Percentiles rank a stretch among this genome's conserved stretches.
These are phyloP conservation scores for Pycnomerus fuliginosus DNA, from an alignment of 2,888 invertebrate species.

Conservation along the genomic window DNA sequence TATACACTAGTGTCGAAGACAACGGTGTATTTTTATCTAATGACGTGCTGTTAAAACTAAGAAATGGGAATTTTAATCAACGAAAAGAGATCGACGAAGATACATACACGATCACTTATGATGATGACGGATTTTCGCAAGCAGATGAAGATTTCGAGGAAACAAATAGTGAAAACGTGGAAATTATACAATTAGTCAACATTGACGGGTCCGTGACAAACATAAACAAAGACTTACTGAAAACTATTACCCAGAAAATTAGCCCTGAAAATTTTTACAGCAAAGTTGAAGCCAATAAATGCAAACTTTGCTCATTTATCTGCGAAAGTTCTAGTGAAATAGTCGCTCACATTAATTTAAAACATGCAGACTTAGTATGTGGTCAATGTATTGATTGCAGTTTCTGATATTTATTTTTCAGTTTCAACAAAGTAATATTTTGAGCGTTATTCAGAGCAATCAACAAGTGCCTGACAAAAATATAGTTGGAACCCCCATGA, in stretches of 20 bases:
- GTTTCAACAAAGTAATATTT: no score
- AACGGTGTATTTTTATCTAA: constrained; percentile 37
- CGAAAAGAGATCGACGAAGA: constrained; percentile 15
- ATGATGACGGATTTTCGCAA: constrained; percentile 2
- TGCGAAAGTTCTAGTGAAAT: constrained; percentile 44
- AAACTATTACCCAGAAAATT: constrained; percentile 7
- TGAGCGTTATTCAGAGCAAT: no score
- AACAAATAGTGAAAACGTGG: constrained; percentile 24
- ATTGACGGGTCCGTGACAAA: constrained; percentile 36
- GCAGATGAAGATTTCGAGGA: constrained; percentile 3
- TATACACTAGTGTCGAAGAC: constrained; percentile 8
- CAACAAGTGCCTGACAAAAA: no score
- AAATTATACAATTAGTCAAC: constrained; percentile 38
- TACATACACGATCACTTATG: constrained; percentile 12
- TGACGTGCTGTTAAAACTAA: constrained; percentile 34
- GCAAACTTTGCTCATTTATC: constrained; percentile 45
- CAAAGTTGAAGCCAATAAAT: constrained; percentile 44
- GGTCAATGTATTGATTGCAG: background rate
- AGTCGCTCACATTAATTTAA: constrained; percentile 38
- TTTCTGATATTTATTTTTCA: background rate
- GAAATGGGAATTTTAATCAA: constrained; percentile 19
- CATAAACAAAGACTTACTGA: constrained; percentile 28
- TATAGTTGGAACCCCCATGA: constrained; percentile 28
- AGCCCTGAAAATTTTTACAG: constrained; percentile 37
- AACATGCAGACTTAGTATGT: constrained; percentile 36